Evolutionary conservation across 2,113 vertebrate genomes (phyloP).

Genomic region (Mugil cephalus): DNA sequence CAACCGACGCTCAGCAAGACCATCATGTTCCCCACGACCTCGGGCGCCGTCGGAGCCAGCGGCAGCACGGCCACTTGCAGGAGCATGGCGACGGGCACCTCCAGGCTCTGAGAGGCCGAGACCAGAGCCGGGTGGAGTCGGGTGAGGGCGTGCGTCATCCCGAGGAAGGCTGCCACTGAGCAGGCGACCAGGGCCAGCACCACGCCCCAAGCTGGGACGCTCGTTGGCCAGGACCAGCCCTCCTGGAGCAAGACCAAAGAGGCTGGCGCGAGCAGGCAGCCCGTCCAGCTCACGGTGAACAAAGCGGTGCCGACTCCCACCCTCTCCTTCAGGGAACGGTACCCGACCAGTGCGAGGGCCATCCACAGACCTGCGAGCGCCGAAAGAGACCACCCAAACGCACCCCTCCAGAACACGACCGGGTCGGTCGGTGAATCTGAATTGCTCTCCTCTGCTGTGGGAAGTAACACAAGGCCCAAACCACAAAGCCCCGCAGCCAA

Average conservation of each 20-base stretch:
- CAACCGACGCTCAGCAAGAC: slow-evolving; percentile 87
- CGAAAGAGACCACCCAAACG: slow-evolving; percentile 94
- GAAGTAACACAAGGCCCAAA: slow-evolving; percentile 91
- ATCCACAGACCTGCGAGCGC: slow-evolving; percentile 93
- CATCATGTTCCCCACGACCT: slow-evolving; percentile 88
- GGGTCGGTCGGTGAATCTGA: slow-evolving; percentile 58
- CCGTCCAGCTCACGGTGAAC: slow-evolving; percentile 95
- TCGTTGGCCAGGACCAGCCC: slow-evolving; percentile 83
- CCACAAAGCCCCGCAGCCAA: slow-evolving; percentile 89
- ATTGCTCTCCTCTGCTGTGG: slow-evolving; percentile 86
- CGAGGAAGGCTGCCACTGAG: slow-evolving; percentile 91
- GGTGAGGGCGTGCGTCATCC: slow-evolving; percentile 91
- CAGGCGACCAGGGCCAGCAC: slow-evolving; percentile 89
- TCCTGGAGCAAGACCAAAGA: slow-evolving; percentile 92
- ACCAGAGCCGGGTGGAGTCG: slow-evolving; percentile 94
- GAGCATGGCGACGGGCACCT: slow-evolving; percentile 90
- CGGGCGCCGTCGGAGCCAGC: slow-evolving; percentile 87
- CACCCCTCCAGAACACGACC: slow-evolving; percentile 90
- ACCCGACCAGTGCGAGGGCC: slow-evolving; percentile 94
- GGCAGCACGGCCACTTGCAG: slow-evolving; percentile 88
- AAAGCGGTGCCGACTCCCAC: slow-evolving; percentile 93
- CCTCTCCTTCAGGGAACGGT: slow-evolving; percentile 92
- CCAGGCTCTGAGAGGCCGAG: slow-evolving; percentile 93
- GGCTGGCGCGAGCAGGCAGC: slow-evolving; percentile 88
- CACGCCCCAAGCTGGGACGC: slow-evolving; percentile 86